phyloP scores from a whole-genome alignment of 1,140 invertebrate genomes.

The Aphelinus certus region DNA sequence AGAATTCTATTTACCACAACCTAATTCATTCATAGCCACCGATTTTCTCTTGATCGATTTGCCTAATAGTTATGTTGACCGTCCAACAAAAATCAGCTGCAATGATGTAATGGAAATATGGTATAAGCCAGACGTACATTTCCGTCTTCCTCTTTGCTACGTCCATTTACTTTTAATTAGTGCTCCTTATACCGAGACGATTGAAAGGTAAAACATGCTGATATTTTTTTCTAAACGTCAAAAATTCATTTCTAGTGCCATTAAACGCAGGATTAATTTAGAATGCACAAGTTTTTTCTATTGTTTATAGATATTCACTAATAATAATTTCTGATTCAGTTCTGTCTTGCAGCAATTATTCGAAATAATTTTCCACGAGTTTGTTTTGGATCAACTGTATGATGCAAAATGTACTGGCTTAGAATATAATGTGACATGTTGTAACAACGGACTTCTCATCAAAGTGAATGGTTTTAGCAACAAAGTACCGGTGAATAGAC shows the following conservation, averaged over 20 bases:
- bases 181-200: slow-evolving; percentile 68
- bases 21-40: slow-evolving; percentile 84
- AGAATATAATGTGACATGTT: slow-evolving; percentile 67
- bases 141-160: slow-evolving; percentile 79
- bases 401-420: slow-evolving; percentile 80
- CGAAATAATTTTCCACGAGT: slow-evolving; percentile 68
- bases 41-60: slow-evolving; percentile 77
- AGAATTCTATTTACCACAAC: slow-evolving; percentile 76
- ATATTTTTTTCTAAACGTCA: no score
- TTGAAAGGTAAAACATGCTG: slow-evolving; percentile 68
- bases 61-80: slow-evolving; percentile 53
- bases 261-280: no score
- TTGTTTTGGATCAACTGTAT: slow-evolving; percentile 79
- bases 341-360: slow-evolving; percentile 70
- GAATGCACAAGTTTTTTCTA: slow-evolving; percentile 37
- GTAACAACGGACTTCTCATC: slow-evolving; percentile 76
- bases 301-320: not conserved
- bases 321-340: not conserved
- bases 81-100: slow-evolving; percentile 73
- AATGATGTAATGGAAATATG: slow-evolving; percentile 77
- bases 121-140: slow-evolving; percentile 87
- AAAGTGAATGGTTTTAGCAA: slow-evolving; percentile 80
- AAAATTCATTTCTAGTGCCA: no score
- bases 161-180: slow-evolving; percentile 74
- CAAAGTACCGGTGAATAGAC: slow-evolving; percentile 75